These are phyloP conservation scores for Cerceris rybyensis DNA, from an alignment of 2,888 invertebrate species.

Conservation along the genomic window DNA sequence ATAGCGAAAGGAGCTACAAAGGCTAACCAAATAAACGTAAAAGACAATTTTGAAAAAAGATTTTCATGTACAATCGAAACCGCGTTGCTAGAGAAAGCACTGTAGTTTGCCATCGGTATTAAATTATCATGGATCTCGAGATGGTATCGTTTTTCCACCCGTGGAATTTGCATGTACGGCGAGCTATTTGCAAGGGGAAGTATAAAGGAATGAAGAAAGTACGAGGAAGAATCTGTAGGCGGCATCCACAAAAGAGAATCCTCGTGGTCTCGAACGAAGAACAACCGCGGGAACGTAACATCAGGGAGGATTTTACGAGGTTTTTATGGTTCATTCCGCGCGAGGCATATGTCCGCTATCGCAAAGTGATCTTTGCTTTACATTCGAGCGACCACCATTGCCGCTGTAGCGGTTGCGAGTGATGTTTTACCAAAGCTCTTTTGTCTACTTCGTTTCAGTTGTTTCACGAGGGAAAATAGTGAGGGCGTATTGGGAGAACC, in stretches of 20 bases:
- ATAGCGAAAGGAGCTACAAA: no score
- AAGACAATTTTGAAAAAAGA: no score
- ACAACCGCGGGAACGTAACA: slow-evolving; percentile 67
- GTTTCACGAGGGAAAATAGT: slow-evolving; percentile 8
- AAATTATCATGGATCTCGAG: background rate
- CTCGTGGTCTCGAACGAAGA: slow-evolving; percentile 68
- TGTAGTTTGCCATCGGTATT: background rate
- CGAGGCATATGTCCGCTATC: slow-evolving; percentile 65
- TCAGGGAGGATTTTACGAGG: slow-evolving; percentile 61
- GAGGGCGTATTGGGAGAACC: background rate
- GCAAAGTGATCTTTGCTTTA: slow-evolving; percentile 68
- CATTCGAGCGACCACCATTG: slow-evolving; percentile 49
- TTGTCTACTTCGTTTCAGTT: slow-evolving; percentile 20
- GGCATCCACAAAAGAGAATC: slow-evolving; percentile 69
- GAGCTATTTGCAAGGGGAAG: slow-evolving; percentile 16
- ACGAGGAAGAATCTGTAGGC: slow-evolving; percentile 61
- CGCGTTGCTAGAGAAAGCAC: background rate
- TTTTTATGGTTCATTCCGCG: slow-evolving; percentile 68
- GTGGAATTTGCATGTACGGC: slow-evolving; percentile 1
- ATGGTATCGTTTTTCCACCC: background rate
- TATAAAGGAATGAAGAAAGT: background rate
- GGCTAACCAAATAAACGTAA: no score
- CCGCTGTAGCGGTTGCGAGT: slow-evolving; percentile 30
- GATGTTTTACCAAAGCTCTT: slow-evolving; percentile 38
- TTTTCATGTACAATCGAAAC: no score